Base-by-base conservation (phyloP, 1,140 invertebrate genomes). In the Megalopta genalis region DNA sequence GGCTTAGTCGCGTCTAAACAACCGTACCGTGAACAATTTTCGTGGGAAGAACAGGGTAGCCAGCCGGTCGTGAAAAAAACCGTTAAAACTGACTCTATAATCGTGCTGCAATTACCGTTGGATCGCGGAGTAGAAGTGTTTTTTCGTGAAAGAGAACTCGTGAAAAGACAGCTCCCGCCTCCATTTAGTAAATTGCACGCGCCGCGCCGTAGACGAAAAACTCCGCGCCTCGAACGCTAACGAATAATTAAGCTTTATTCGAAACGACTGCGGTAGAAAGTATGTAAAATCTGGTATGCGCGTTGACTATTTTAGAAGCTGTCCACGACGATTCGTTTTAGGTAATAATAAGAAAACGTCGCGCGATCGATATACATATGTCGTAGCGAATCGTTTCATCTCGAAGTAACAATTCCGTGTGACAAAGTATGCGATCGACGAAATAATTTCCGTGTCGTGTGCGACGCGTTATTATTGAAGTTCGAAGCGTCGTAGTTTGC, bases 121-220 rank as follows among this genome's bases (percentile, higher is more conserved):
- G 1, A 18, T 25, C 46, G 62, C 14, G 16, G 62, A n/a, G 10
- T 25, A 16, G 42, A 14, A 18, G 9, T 42, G 23, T 37, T 74
- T 49, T 63, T 39, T 12, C 46, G 27, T 12, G 60, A 39, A 65
- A 65, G 12, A 54, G 49, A 63, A 18, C 23, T 6, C 8, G 63
- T 23, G 37, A 42, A 65, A 42, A 65, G 16, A 42, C 63, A 32
- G 62, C 46, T 25, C 42, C 25, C 42, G 60, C 42, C n/a, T 74
- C 46, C 72, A 74, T 66, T 74, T 74, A 46, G 72, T 49, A 74
- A 74, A 74, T 74, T 74, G 72, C 72, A 32, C 32, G 32, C 32
- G 32, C 32, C 32, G 25, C 72, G 62, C n/a, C 23, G 16, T 57
- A 5, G 32, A 23, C 3, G 60, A 27, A 32, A 37, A 49, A 46